Evolutionary conservation across 2,113 vertebrate species (phyloP).

Genomic region (Halcyon malimbica): DNA sequence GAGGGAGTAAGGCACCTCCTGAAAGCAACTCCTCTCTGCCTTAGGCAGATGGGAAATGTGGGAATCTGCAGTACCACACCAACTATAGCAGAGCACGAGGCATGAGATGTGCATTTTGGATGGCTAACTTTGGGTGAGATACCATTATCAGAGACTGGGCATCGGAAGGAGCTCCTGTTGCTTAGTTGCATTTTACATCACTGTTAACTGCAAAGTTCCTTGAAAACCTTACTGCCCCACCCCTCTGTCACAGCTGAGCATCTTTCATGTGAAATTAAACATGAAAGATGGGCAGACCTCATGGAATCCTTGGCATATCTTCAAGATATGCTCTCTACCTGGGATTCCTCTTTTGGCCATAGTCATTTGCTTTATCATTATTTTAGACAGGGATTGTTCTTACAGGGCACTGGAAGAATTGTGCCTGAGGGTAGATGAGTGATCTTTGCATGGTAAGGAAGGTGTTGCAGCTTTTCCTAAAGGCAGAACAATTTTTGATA

Average conservation of each 20-base stretch:
- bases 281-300: neutral
- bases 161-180: neutral
- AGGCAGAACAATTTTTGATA: neutral
- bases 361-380: neutral
- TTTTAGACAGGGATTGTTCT: neutral
- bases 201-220: neutral
- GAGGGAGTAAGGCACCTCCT: neutral
- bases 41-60: no score
- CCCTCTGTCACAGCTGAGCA: neutral
- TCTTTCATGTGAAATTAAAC: neutral
- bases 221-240: neutral
- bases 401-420: neutral
- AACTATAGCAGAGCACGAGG: neutral
- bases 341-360: neutral
- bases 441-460: neutral
- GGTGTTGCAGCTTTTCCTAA: neutral
- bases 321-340: neutral
- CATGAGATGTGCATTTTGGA: neutral
- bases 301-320: neutral
- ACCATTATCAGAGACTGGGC: neutral
- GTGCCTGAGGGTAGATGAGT: rapidly evolving
- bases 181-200: neutral
- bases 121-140: neutral
- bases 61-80: neutral
- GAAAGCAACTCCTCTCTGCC: neutral